Evolutionary conservation across 2,888 invertebrate genomes (phyloP), one percentile per base, ranked within the genome.

Genomic region (Coenonympha arcania): DNA sequence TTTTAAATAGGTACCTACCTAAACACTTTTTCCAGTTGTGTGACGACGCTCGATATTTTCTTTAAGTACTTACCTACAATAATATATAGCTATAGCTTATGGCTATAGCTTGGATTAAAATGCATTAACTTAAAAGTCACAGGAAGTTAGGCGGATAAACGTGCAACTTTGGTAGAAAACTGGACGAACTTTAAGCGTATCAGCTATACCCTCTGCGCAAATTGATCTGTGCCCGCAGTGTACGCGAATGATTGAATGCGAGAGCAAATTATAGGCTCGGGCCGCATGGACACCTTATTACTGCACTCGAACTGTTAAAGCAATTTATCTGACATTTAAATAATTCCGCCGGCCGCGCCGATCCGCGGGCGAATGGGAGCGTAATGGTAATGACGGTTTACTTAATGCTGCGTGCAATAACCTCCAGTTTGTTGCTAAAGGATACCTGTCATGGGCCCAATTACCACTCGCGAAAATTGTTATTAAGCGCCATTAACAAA

Each of bases 311-410:
- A 76, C 83, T 80, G 81, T 81, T 84, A 76, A 77, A 75, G 83
- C 75, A 84, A 83, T 85, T 83, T 83, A 81, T 67, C 84, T 83
- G 84, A 85, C 84, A 84, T 86, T 86, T 85, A 85, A 86, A 82
- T 84, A 82, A 80, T 84, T 81, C 76, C 68, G 60, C 71, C 58
- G 67, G 79, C 76, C 68, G 59, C 71, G 58, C n/a, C n/a, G n/a
- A n/a, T n/a, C n/a, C n/a, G n/a, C n/a, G n/a, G n/a, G 68, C 68
- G 72, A 79, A 79, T 73, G 75, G 66, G 73, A 71, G 69, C 74
- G 64, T 72, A 72, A 79, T 77, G 73, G 64, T 72, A 72, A 79
- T 77, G 73, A 69, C 68, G 71, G 73, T 70, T 76, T 74, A 70
- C 69, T 76, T 71, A 73, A 76, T 72, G 64, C 61, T 64, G 64